Percentiles rank a stretch among this genome's conserved stretches.
Evolutionary conservation across 2,888 invertebrate species (phyloP).

Genomic region (Orthosia incerta): DNA sequence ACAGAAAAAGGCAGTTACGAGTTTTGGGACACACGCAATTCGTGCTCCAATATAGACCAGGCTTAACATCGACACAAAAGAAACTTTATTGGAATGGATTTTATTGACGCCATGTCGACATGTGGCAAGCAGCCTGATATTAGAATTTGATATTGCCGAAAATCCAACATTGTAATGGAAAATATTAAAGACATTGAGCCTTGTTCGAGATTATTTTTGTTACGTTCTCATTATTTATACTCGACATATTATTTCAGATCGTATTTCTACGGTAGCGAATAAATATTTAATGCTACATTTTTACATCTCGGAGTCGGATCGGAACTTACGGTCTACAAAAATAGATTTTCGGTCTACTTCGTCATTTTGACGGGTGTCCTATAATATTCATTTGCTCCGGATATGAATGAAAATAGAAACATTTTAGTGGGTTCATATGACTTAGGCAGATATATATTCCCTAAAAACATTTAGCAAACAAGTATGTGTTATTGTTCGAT

Average conservation of each 20-base stretch:
- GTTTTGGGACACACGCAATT: constrained; percentile 24
- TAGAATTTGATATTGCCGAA: constrained; percentile 65
- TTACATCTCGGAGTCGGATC: not conserved
- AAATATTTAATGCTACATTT: constrained; percentile 12
- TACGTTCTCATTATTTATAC: constrained; percentile 40
- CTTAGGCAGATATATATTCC: no score
- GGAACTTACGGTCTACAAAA: not conserved
- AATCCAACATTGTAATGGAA: constrained; percentile 61
- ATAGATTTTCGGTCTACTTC: not conserved
- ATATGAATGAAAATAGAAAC: not conserved
- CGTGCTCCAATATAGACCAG: constrained; percentile 25
- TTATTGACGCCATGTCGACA: constrained; percentile 68
- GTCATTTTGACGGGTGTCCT: not conserved
- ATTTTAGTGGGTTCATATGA: not conserved
- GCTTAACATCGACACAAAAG: constrained; percentile 55
- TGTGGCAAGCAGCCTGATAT: constrained; percentile 63
- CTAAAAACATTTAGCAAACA: no score
- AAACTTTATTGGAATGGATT: constrained; percentile 65
- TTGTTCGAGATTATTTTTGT: constrained; percentile 41
- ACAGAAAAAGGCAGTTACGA: constrained; percentile 20
- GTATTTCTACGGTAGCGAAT: not conserved
- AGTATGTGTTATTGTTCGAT: no score
- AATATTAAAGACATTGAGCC: constrained; percentile 56
- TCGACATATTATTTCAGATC: constrained; percentile 15
- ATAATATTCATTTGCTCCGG: not conserved